Evolutionary conservation across 1,140 invertebrate species (phyloP), one percentile per base, ranked within the genome.

Genomic region (Saccostrea glomerata): DNA sequence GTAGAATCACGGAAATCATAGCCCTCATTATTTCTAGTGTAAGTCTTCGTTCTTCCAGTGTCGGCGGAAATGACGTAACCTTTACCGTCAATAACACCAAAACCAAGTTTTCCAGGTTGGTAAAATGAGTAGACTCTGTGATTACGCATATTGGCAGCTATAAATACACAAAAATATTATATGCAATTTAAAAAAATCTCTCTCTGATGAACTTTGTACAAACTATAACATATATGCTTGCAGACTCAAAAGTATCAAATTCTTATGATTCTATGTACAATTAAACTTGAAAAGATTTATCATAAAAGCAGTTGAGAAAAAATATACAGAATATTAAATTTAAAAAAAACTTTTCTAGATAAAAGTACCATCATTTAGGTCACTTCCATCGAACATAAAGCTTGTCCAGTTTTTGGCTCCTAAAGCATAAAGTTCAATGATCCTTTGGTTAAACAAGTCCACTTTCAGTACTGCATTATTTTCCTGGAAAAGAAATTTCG

Each of bases 391-490:
- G 7, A 87, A 63, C 5, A 82, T 60, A 30, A 23, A 86, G 9
- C 25, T 84, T 23, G 23, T 54, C 84, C 84, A 90, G 47, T 86
- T 70, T 60, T 90, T 90, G 5, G 55, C 63, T n/a, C 86, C 89
- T 2, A 90, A 55, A 23, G 89, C 73, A 47, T 87, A 87, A 4
- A 88, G 66, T 23, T 90, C 89, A 20, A 86, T 83, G 36, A 86
- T 82, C 25, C 20, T 83, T 0, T 47, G 54, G 6, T 60, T 70
- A 13, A 60, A 36, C 47, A 90, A 58, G 56, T 90, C 85, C 3
- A 86, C 73, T 25, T 85, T 86, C 20, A 60, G 25, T 23, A 89
- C 77, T 5, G 88, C 88, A 54, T 89, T 89, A 63, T 89, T 89
- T 89, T 85, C 83, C 88, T 89, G 30, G 13, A 87, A 87, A 17